Conservation (phyloP, 1,140 invertebrate species). For the Phthorimaea operculella region DNA sequence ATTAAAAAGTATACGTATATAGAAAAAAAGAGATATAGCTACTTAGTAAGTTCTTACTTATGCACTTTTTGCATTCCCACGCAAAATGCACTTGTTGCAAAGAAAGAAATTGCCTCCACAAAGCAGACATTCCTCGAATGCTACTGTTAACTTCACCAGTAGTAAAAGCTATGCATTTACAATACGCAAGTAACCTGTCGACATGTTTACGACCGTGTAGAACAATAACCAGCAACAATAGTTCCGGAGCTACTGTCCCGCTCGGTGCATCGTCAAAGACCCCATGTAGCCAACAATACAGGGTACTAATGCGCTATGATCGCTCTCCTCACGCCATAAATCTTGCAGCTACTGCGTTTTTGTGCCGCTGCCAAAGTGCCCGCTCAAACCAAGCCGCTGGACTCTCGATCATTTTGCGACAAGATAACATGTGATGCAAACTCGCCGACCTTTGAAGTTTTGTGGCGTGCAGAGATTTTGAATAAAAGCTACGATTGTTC, state of each 20-base stretch:
- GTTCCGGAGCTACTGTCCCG: slow-evolving; percentile 32
- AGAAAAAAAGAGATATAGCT: no score
- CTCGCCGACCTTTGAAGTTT: neutral
- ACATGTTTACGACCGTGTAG: slow-evolving; percentile 55
- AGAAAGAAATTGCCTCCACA: slow-evolving; percentile 1
- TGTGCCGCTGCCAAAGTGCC: slow-evolving; percentile 16
- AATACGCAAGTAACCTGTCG: slow-evolving; percentile 44
- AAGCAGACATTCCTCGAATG: slow-evolving; percentile 5
- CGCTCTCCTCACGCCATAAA: slow-evolving; percentile 53
- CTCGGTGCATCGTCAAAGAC: slow-evolving; percentile 34
- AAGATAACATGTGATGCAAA: slow-evolving; percentile 12
- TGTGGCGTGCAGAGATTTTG: neutral
- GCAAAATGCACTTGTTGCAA: slow-evolving; percentile 10
- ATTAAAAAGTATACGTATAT: no score
- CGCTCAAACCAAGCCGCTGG: neutral
- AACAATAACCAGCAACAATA: slow-evolving; percentile 36
- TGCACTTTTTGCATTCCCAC: neutral
- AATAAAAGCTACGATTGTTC: no score
- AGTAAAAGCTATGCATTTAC: slow-evolving; percentile 4
- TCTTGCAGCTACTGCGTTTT: slow-evolving; percentile 52
- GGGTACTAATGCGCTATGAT: slow-evolving; percentile 63
- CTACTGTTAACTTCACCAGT: slow-evolving; percentile 25
- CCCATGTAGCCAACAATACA: slow-evolving; percentile 52
- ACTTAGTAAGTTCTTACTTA: neutral
- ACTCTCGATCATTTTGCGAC: slow-evolving; percentile 11